Conservation (phyloP, 1,140 invertebrate species). For the Heterodera schachtii region DNA sequence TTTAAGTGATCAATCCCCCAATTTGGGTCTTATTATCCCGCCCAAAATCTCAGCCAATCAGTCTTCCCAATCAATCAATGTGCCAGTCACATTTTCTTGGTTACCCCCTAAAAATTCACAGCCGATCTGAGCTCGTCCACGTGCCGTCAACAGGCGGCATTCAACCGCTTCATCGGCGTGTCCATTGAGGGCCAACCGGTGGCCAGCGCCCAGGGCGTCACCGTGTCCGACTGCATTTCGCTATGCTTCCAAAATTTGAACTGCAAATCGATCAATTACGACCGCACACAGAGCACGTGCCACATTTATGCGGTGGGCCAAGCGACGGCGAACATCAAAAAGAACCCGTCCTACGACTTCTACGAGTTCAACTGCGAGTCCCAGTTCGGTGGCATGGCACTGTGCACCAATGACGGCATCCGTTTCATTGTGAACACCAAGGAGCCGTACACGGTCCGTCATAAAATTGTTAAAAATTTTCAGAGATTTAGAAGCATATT, state of each 20-base stretch:
- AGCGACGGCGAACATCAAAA: slow-evolving; percentile 61
- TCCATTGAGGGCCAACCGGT: slow-evolving; percentile 63
- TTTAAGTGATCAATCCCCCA: too few species aligned
- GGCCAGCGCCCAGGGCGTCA: slow-evolving; percentile 64
- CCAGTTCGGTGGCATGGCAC: slow-evolving; percentile 65
- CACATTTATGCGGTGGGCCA: slow-evolving; percentile 64
- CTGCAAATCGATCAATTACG: slow-evolving; percentile 66
- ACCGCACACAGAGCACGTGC: slow-evolving; percentile 63
- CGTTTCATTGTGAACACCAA: slow-evolving; percentile 66
- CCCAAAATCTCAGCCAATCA: too few species aligned
- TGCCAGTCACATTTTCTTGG: too few species aligned
- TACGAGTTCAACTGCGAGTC: slow-evolving; percentile 66
- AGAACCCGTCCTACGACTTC: slow-evolving; percentile 62
- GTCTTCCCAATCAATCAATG: too few species aligned
- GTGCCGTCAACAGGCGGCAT: slow-evolving; percentile 65
- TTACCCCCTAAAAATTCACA: slow-evolving; percentile 32
- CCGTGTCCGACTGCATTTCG: slow-evolving; percentile 65
- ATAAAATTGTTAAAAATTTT: too few species aligned
- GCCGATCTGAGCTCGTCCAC: slow-evolving; percentile 64
- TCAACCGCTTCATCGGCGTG: slow-evolving; percentile 63
- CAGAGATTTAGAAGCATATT: too few species aligned
- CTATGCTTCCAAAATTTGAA: slow-evolving; percentile 66
- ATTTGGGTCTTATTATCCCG: too few species aligned
- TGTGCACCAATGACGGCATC: slow-evolving; percentile 65
- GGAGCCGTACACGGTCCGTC: slow-evolving; percentile 57